phyloP scores from a whole-genome alignment of 2,797 vertebrate genomes.

The Loriculus beryllinus region DNA sequence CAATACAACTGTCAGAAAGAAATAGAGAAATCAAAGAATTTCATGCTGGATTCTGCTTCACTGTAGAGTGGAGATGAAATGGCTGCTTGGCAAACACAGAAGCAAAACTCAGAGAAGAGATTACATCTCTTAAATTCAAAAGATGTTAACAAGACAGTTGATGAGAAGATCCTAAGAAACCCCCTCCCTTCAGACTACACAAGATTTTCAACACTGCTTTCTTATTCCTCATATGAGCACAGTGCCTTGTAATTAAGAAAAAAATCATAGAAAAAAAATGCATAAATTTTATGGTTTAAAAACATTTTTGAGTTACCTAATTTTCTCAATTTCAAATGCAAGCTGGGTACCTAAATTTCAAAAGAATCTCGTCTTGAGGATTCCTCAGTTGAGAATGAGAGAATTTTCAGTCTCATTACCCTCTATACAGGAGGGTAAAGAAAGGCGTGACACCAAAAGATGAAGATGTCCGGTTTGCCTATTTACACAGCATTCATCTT shows the following conservation, averaged over 20 bases:
- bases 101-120: not conserved
- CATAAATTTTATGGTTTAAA: not conserved
- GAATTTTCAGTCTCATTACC: not conserved
- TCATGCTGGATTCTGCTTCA: not conserved
- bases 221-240: not conserved
- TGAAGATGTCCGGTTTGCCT: not conserved
- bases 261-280: too few relatives aligned
- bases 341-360: not conserved
- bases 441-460: not conserved
- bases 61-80: not conserved
- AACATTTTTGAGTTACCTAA: not conserved
- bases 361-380: not conserved
- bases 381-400: not conserved
- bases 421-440: not conserved
- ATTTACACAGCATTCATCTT: not conserved
- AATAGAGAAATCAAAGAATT: not conserved
- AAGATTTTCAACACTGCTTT: not conserved
- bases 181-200: not conserved
- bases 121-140: not conserved
- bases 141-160: not conserved
- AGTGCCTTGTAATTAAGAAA: not conserved
- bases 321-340: not conserved
- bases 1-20: not conserved
- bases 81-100: not conserved
- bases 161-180: not conserved